phyloP scores from a whole-genome alignment of 1,140 invertebrate genomes.

The Planococcus citri region DNA sequence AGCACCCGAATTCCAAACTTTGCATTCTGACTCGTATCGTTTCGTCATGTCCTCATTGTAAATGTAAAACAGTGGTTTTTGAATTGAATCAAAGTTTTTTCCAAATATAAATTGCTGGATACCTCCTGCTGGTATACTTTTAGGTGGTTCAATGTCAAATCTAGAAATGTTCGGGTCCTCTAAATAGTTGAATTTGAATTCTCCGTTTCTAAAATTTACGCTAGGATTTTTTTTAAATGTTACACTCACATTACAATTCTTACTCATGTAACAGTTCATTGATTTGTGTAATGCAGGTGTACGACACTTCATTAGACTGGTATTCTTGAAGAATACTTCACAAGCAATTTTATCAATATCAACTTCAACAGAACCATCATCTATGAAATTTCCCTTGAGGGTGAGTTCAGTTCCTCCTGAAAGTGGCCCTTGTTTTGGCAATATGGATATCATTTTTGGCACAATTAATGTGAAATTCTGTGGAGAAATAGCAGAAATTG shows the following conservation, averaged over 20 bases:
- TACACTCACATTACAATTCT: slow-evolving; percentile 44
- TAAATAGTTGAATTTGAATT: slow-evolving; percentile 74
- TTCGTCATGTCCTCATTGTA: slow-evolving; percentile 66
- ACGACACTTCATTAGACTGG: slow-evolving; percentile 67
- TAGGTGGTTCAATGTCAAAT: slow-evolving; percentile 64
- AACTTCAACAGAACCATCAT: slow-evolving; percentile 83
- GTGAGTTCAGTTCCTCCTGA: slow-evolving; percentile 84
- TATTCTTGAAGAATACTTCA: slow-evolving; percentile 60
- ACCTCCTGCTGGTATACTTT: slow-evolving; percentile 82
- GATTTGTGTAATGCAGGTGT: slow-evolving; percentile 61
- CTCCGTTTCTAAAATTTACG: slow-evolving; percentile 57
- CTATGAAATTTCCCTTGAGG: slow-evolving; percentile 83
- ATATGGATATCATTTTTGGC: slow-evolving; percentile 68
- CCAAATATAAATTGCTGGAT: slow-evolving; percentile 80
- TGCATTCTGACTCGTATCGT: slow-evolving; percentile 12
- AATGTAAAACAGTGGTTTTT: slow-evolving; percentile 84
- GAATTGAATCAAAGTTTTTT: slow-evolving; percentile 73
- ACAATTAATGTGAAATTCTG: slow-evolving; percentile 77
- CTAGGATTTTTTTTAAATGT: slow-evolving; percentile 44
- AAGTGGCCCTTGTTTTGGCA: slow-evolving; percentile 76
- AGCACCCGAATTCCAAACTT: slow-evolving; percentile 32
- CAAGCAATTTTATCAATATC: slow-evolving; percentile 75
- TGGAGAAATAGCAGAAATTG: slow-evolving; percentile 74
- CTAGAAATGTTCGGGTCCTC: slow-evolving; percentile 77
- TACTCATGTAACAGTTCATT: too few relatives aligned